Percentiles rank a stretch among this genome's conserved stretches.
Conservation (phyloP, 64 coral and sea anemone genomes). For the Pocillopora damicornis region DNA sequence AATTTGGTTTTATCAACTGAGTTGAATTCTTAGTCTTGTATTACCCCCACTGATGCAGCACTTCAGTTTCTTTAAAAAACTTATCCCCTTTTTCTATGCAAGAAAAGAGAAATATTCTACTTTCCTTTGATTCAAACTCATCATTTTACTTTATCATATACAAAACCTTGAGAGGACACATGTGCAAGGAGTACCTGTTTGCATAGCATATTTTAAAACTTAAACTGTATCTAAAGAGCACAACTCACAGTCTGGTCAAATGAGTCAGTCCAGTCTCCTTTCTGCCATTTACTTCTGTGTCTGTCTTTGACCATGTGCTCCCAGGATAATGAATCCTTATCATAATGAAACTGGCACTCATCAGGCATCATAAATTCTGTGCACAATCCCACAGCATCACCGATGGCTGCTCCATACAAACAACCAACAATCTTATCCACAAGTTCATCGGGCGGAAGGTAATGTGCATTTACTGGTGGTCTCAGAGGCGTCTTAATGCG, state of each 20-base stretch:
- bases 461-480: constrained; percentile 68
- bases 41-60: too few species aligned
- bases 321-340: constrained; percentile 54
- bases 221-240: not conserved
- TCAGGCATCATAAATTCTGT: constrained; percentile 91
- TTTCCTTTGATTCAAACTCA: too few species aligned
- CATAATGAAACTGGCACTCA: constrained; percentile 93
- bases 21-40: too few species aligned
- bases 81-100: too few species aligned
- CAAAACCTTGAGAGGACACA: too few species aligned
- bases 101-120: too few species aligned
- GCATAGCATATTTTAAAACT: not conserved
- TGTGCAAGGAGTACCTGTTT: too few species aligned
- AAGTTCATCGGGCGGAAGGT: constrained; percentile 88
- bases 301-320: constrained; percentile 83
- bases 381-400: constrained; percentile 82
- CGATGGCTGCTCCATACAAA: constrained; percentile 91
- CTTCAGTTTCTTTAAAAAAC: too few species aligned
- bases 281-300: constrained; percentile 81
- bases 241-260: constrained; percentile 89
- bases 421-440: constrained; percentile 92
- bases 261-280: constrained; percentile 90
- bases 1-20: too few species aligned
- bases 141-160: too few species aligned
- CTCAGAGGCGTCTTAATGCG: constrained; percentile 82